Conservation (phyloP, 2,797 vertebrate species). For the Rhinichthys osculus region DNA sequence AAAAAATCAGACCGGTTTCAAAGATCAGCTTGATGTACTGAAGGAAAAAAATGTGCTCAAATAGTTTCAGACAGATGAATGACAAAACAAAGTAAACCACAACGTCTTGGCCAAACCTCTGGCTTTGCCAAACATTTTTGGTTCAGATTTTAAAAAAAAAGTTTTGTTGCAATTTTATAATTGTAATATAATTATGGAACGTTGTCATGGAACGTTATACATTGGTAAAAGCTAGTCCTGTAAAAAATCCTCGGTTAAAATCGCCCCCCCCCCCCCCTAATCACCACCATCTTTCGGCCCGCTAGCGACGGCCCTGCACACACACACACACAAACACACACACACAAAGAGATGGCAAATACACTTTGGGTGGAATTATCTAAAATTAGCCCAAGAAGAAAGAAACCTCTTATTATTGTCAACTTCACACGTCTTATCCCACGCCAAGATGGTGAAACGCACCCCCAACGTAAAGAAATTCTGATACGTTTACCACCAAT, state of each 20-base stretch:
- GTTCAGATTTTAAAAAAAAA: no score
- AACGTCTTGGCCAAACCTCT: background rate
- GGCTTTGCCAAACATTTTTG: background rate
- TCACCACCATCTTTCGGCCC: no score
- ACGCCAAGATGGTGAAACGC: constrained; percentile 23
- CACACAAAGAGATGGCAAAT: background rate
- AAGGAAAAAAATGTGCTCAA: background rate
- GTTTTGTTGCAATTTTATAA: no score
- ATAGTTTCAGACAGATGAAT: background rate
- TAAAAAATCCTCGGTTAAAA: background rate
- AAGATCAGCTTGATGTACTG: constrained; percentile 3
- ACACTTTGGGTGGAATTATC: background rate
- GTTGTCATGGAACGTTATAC: no score
- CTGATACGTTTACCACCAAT: constrained; percentile 17
- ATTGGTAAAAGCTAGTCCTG: no score
- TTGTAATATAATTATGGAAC: no score
- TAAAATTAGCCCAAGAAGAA: constrained; percentile 41
- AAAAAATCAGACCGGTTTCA: background rate
- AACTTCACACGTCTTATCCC: constrained; percentile 25
- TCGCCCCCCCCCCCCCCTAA: no score
- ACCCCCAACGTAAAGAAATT: constrained; percentile 9
- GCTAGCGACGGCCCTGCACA: background rate
- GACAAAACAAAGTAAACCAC: background rate
- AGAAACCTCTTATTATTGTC: constrained; percentile 53
- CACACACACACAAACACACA: background rate